A percentile compares a stretch with the other conserved stretches of the same genome.
Evolutionary conservation across 1,140 invertebrate genomes (phyloP).

Genomic region (Nasonia giraulti): DNA sequence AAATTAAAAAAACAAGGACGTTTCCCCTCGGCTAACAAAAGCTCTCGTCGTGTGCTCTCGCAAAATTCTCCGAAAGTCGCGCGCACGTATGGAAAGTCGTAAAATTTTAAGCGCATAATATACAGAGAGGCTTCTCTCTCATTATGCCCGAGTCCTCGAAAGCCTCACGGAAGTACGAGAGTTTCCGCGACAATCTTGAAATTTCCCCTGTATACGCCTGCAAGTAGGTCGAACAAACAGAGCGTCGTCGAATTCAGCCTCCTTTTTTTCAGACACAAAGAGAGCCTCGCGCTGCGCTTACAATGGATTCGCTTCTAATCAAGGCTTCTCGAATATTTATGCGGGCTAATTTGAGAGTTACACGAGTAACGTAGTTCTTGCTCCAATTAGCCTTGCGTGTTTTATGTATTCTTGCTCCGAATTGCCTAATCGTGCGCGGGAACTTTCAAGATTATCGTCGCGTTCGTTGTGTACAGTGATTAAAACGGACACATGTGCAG

Average conservation of each 20-base stretch:
- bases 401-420: neutral
- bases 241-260: neutral
- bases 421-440: neutral
- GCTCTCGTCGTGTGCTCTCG: too few species aligned
- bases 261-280: neutral
- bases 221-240: conserved; percentile 40
- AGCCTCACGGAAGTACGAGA: neutral
- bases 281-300: neutral
- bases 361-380: too few species aligned
- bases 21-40: too few species aligned
- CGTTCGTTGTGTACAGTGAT: too few species aligned
- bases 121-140: neutral
- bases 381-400: neutral
- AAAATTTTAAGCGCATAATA: neutral
- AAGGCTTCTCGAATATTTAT: conserved; percentile 37
- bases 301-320: conserved; percentile 32
- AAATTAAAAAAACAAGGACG: neutral
- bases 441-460: too few species aligned
- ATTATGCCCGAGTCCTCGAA: conserved; percentile 23
- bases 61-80: too few species aligned
- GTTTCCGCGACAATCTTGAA: neutral
- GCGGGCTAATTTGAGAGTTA: neutral
- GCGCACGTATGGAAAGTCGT: neutral
- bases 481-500: too few species aligned
- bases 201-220: neutral